Conservation (phyloP, 2,113 vertebrate genomes). For the Antennarius striatus region DNA sequence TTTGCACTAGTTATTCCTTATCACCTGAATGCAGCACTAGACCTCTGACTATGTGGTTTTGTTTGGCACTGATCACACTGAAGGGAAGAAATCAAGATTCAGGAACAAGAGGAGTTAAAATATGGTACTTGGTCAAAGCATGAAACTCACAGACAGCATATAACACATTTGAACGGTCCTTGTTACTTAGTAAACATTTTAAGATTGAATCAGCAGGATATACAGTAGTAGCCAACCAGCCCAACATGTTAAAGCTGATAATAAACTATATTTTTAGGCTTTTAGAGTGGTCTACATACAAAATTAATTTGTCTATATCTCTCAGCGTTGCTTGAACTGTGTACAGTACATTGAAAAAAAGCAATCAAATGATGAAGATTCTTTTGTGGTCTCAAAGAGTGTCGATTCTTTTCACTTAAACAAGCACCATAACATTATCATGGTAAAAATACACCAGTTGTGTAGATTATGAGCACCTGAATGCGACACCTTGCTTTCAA, state of each 20-base stretch:
- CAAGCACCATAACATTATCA: conserved; percentile 56
- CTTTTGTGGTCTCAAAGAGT: conserved; percentile 37
- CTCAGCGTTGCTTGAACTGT: conserved; percentile 34
- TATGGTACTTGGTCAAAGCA: conserved; percentile 15
- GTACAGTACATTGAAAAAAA: conserved; percentile 47
- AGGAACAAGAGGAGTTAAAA: conserved; percentile 25
- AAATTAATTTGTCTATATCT: conserved; percentile 15
- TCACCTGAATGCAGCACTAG: conserved; percentile 43
- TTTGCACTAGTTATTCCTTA: conserved; percentile 7
- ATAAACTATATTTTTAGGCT: conserved; percentile 6
- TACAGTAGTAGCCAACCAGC: conserved; percentile 1
- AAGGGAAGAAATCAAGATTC: conserved; percentile 19
- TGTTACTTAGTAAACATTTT: conserved; percentile 48
- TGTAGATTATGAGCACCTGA: conserved; percentile 64
- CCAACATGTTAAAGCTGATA: conserved; percentile 18
- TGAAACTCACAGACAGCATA: conserved; percentile 33
- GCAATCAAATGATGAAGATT: conserved; percentile 28
- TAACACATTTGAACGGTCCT: conserved; percentile 46
- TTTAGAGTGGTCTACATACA: conserved; percentile 34
- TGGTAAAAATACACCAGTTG: conserved; percentile 48
- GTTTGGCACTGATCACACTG: conserved; percentile 38
- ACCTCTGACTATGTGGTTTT: conserved; percentile 41
- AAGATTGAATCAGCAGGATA: conserved; percentile 19
- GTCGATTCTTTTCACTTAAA: conserved; percentile 29
- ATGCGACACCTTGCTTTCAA: conserved; percentile 57